Conservation (phyloP, 2,113 vertebrate species). For the Heloderma charlesbogerti region DNA sequence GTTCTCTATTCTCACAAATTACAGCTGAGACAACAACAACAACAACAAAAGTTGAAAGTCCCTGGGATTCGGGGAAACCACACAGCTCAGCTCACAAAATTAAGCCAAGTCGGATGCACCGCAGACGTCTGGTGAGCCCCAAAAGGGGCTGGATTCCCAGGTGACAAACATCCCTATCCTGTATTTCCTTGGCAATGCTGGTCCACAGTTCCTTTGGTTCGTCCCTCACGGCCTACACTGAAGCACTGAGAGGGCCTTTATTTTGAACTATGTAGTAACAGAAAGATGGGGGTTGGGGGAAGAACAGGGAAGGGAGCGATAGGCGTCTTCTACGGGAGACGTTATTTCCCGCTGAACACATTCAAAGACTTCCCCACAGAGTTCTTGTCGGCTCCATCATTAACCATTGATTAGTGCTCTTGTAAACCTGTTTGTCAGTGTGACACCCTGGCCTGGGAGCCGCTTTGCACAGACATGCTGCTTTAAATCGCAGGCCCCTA, state of each 20-base stretch:
- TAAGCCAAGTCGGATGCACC: too few relatives aligned
- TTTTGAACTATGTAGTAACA: neutral
- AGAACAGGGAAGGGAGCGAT: too few relatives aligned
- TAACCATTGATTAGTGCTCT: conserved; percentile 10
- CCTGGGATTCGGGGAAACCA: too few relatives aligned
- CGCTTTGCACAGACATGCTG: neutral
- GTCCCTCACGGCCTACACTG: neutral
- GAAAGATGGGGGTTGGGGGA: neutral
- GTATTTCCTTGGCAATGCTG: neutral
- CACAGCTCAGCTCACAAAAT: too few relatives aligned
- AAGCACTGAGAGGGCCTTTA: neutral
- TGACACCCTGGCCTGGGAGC: neutral
- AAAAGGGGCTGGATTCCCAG: too few relatives aligned
- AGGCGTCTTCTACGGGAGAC: neutral
- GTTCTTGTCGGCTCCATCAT: neutral
- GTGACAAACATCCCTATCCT: too few relatives aligned
- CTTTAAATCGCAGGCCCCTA: neutral
- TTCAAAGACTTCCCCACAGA: neutral
- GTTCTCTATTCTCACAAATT: too few relatives aligned
- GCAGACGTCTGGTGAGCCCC: too few relatives aligned
- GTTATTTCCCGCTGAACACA: neutral
- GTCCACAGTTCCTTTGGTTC: neutral
- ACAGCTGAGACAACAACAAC: too few relatives aligned
- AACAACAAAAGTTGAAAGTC: too few relatives aligned
- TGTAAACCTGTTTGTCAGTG: neutral